These are phyloP conservation scores for Reticulitermes lucifugus DNA, from an alignment of 2,888 invertebrate species.

Conservation along the genomic window DNA sequence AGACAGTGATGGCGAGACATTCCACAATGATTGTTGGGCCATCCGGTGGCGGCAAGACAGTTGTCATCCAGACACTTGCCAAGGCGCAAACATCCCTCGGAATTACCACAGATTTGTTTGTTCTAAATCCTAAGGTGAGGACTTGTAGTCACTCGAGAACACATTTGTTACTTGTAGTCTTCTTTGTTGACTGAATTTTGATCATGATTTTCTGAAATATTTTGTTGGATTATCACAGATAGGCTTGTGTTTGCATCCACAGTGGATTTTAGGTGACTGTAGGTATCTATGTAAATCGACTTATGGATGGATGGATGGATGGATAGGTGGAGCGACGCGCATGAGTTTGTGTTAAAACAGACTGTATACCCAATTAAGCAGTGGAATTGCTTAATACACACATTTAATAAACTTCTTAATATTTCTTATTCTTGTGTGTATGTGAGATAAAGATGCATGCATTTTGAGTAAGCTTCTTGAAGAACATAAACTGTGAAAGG, in stretches of 20 bases:
- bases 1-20: slow-evolving; percentile 95
- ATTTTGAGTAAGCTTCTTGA: too few relatives aligned
- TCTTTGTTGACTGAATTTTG: background rate
- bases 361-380: too few relatives aligned
- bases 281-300: too few relatives aligned
- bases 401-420: too few relatives aligned
- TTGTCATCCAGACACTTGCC: slow-evolving; percentile 82
- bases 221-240: background rate
- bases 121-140: slow-evolving; percentile 85
- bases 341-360: too few relatives aligned
- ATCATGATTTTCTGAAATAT: background rate
- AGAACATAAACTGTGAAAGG: too few relatives aligned
- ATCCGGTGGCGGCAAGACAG: slow-evolving; percentile 92
- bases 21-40: slow-evolving; percentile 94
- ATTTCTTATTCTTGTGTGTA: too few relatives aligned
- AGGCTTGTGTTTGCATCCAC: background rate
- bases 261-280: too few relatives aligned
- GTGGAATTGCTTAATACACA: too few relatives aligned
- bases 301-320: too few relatives aligned
- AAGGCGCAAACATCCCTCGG: slow-evolving; percentile 83
- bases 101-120: slow-evolving; percentile 81
- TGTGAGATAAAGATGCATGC: too few relatives aligned
- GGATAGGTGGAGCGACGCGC: too few relatives aligned
- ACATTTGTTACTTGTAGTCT: background rate
- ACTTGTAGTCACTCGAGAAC: background rate